Percentiles rank a stretch among this genome's conserved stretches.
These are phyloP conservation scores for Malacoctenus gilli DNA, from an alignment of 2,797 vertebrate genomes.

Conservation along the genomic window DNA sequence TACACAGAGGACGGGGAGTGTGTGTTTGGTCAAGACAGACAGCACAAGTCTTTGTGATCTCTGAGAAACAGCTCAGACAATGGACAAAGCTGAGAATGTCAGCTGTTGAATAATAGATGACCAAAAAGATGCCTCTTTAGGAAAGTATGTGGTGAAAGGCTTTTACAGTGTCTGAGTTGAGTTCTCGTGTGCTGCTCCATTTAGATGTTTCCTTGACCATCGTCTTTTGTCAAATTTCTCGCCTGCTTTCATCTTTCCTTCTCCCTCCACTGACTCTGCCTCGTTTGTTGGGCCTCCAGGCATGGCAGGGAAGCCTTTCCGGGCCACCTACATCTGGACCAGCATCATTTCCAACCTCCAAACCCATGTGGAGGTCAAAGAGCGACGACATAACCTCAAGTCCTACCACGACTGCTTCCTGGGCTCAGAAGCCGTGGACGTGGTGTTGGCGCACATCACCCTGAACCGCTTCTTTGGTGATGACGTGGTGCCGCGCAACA, in stretches of 20 bases:
- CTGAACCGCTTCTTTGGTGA: constrained; percentile 93
- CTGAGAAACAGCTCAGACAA: constrained; percentile 23
- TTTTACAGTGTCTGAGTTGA: background rate
- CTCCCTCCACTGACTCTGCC: background rate
- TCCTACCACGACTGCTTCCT: constrained; percentile 92
- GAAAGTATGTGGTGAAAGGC: background rate
- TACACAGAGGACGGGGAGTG: constrained; percentile 34
- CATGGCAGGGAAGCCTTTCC: constrained; percentile 93
- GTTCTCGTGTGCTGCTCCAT: too few species aligned
- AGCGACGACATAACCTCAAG: constrained; percentile 93
- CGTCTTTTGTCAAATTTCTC: background rate
- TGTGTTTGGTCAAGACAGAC: constrained; percentile 14
- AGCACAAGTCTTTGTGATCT: background rate
- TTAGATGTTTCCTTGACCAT: too few species aligned
- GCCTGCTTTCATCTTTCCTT: constrained; percentile 11
- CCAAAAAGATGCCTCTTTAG: background rate
- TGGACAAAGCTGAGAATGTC: constrained; percentile 17
- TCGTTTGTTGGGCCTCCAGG: constrained; percentile 76
- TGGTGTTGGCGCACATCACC: constrained; percentile 90
- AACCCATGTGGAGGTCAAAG: constrained; percentile 91
- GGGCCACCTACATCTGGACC: constrained; percentile 94
- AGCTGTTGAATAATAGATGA: constrained; percentile 4
- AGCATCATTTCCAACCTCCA: constrained; percentile 94
- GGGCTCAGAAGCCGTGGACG: constrained; percentile 94
- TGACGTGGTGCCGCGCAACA: constrained; percentile 88